Percentiles rank a stretch among this genome's conserved stretches.
Conservation (phyloP, 2,113 vertebrate species). For the Apodemus sylvaticus region DNA sequence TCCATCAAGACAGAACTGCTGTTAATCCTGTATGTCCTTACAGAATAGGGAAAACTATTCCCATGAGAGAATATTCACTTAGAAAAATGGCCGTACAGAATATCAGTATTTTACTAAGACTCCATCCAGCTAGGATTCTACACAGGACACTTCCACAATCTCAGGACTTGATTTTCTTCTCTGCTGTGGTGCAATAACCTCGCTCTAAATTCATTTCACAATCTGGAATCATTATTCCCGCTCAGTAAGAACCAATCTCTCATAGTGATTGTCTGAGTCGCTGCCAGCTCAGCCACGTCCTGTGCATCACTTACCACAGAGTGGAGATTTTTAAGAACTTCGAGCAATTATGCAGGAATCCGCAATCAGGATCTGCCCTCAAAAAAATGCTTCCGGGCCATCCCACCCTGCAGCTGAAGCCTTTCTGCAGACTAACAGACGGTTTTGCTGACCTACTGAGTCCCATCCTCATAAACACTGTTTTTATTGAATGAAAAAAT, state of each 20-base stretch:
- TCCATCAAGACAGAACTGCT: not conserved
- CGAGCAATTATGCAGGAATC: constrained; percentile 37
- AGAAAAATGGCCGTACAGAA: not conserved
- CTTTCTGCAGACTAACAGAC: not conserved
- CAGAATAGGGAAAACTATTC: not conserved
- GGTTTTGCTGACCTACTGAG: not conserved
- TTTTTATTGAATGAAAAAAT: too few species aligned
- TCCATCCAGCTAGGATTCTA: not conserved
- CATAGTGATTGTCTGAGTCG: constrained; percentile 55
- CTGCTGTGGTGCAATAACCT: not conserved
- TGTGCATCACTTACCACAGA: constrained; percentile 58
- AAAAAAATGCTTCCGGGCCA: not conserved
- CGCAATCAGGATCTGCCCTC: not conserved
- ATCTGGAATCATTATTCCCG: constrained; percentile 58
- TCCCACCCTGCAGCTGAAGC: not conserved
- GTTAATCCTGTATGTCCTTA: not conserved
- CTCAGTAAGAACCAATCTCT: constrained; percentile 65
- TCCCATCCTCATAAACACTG: not conserved
- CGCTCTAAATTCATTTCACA: constrained; percentile 48
- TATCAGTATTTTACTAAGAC: not conserved
- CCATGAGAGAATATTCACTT: not conserved
- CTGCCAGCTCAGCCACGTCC: constrained; percentile 50
- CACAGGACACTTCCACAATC: not conserved
- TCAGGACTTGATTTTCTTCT: constrained; percentile 48
- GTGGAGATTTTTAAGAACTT: constrained; percentile 41